Conservation (phyloP, 2,888 invertebrate species). For the Masnerella sp. region DNA sequence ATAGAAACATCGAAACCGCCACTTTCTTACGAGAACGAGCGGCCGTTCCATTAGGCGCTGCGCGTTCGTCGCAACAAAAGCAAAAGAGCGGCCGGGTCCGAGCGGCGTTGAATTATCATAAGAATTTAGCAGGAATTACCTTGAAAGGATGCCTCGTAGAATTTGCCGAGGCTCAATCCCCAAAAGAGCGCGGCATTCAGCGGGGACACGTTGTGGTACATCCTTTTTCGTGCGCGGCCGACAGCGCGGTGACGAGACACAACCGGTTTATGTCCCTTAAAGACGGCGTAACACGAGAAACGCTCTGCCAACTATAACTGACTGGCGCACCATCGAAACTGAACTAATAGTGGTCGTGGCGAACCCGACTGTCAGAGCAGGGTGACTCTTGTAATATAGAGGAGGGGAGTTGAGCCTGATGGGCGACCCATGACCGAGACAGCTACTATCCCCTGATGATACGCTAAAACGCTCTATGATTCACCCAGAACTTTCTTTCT, state of each 20-base stretch:
- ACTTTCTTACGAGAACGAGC: neutral
- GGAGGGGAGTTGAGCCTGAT: conserved; percentile 64
- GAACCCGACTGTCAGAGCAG: conserved; percentile 69
- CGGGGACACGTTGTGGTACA: conserved; percentile 73
- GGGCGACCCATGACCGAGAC: conserved; percentile 59
- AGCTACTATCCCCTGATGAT: conserved; percentile 64
- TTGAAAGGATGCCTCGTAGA: conserved; percentile 57
- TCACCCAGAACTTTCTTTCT: conserved; percentile 42
- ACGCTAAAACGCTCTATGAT: conserved; percentile 60
- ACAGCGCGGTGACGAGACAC: conserved; percentile 55
- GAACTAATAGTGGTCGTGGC: conserved; percentile 72
- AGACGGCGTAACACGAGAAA: conserved; percentile 64
- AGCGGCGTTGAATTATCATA: conserved; percentile 47
- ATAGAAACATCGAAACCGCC: conserved; percentile 16
- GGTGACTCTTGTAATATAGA: conserved; percentile 66
- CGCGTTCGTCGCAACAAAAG: conserved; percentile 30
- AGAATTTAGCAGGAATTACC: conserved; percentile 58
- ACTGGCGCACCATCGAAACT: conserved; percentile 72
- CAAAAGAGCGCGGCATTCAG: conserved; percentile 73
- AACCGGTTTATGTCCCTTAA: conserved; percentile 63
- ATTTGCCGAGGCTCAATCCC: conserved; percentile 67
- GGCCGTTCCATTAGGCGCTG: conserved; percentile 20
- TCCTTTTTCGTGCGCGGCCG: conserved; percentile 59
- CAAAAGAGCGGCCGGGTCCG: conserved; percentile 20
- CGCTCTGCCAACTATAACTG: conserved; percentile 69